Evolutionary conservation across 2,113 vertebrate genomes (phyloP), one percentile per base, ranked within the genome.

Genomic region (Gymnorhina tibicen): DNA sequence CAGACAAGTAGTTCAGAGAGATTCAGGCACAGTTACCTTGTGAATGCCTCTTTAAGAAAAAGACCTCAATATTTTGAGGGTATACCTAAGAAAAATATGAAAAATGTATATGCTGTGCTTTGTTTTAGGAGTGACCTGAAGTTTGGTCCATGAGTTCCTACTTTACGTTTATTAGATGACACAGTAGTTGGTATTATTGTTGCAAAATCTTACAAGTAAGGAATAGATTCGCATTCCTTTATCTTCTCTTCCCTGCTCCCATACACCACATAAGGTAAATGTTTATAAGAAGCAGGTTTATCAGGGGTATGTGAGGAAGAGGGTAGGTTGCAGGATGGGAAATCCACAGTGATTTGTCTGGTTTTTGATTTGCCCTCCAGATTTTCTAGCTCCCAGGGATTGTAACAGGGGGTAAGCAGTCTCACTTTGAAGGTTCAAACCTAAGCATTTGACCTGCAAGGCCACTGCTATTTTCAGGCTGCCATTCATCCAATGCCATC

Each of bases 281-380:
- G 4, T 73, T 60, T 35, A 11, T 47, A 35, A 78, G 22, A 30
- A 63, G 18, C 6, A 7, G 44, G 3, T 78, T n/a, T 39, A 56
- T 30, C 37, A 32, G 21, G 5, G 7, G 4, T 23, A 7, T 0
- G 0, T 44, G 52, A 82, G 21, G 35, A 58, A 56, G n/a, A 72
- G 6, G 3, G 3, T 75, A 24, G 16, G 30, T 13, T 70, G n/a
- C 21, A 42, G 33, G 28, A 42, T 60, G 47, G 23, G 27, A 88
- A 59, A 55, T 59, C 8, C 17, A 28, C 26, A 11, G 11, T n/a
- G n/a, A 56, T 77, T 49, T 4, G 4, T 5, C n/a, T 33, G 6
- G 23, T 69, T 81, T 21, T 85, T 87, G 6, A 3, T 24, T 87
- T 64, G 13, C 8, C 19, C 85, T 16, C 10, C 28, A 30, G 6